phyloP scores from a whole-genome alignment of 2,113 vertebrate species.

The Ophthalmolycus amberensis region DNA sequence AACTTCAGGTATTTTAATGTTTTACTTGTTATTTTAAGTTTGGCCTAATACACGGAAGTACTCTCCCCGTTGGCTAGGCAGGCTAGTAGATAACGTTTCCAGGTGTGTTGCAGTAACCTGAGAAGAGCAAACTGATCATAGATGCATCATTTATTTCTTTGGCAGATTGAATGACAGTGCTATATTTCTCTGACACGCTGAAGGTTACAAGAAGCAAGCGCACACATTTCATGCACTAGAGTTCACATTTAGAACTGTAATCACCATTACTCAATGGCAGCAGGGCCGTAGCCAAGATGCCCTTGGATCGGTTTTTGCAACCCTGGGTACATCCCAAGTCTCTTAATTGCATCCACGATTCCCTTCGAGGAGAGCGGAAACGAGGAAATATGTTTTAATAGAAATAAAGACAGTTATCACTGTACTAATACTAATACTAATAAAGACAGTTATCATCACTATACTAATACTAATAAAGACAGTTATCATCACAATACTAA shows the following conservation, averaged over 20 bases:
- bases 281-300: neutral
- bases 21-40: neutral
- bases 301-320: neutral
- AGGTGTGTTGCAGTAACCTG: slow-evolving; percentile 55
- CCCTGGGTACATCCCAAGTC: too few relatives aligned
- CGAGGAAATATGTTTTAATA: too few relatives aligned
- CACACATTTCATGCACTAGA: neutral
- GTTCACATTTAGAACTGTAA: neutral
- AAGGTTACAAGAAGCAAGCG: neutral
- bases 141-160: slow-evolving; percentile 74
- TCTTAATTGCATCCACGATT: too few relatives aligned
- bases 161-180: slow-evolving; percentile 46
- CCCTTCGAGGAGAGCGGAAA: too few relatives aligned
- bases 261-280: neutral
- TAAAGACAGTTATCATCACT: too few relatives aligned
- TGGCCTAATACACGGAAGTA: neutral
- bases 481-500: too few relatives aligned
- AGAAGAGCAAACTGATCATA: slow-evolving; percentile 56
- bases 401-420: too few relatives aligned
- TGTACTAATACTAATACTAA: too few relatives aligned
- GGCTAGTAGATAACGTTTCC: slow-evolving; percentile 3
- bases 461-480: too few relatives aligned
- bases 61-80: neutral
- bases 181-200: neutral
- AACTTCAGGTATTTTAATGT: neutral